phyloP scores from a whole-genome alignment of 2,888 invertebrate species.

The Acronicta psi region DNA sequence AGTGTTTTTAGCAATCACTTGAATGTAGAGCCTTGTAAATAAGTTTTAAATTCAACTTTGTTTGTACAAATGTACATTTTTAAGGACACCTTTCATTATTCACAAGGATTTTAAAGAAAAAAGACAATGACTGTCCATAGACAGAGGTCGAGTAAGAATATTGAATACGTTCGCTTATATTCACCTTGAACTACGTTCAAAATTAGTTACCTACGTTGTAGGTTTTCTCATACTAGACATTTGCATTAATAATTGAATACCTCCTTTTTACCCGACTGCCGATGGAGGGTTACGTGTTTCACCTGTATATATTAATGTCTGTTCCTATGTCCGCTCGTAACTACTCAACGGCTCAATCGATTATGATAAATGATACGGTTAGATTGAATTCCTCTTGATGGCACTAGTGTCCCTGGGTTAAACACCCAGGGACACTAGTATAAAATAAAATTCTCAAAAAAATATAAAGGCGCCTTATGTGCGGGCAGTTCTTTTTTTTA shows the following conservation, averaged over 20 bases:
- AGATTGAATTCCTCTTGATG: too few species aligned
- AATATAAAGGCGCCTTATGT: too few species aligned
- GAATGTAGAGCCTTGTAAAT: conserved; percentile 43
- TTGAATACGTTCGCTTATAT: conserved; percentile 72
- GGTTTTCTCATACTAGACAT: conserved; percentile 44
- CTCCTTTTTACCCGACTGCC: too few species aligned
- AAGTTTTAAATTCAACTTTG: conserved; percentile 69
- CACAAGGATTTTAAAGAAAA: conserved; percentile 81
- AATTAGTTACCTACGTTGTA: conserved; percentile 38
- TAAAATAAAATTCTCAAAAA: too few species aligned
- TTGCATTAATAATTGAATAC: conserved; percentile 23
- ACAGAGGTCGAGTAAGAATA: conserved; percentile 77
- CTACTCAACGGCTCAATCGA: too few species aligned
- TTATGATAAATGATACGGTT: too few species aligned
- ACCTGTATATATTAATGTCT: too few species aligned
- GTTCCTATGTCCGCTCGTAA: too few species aligned
- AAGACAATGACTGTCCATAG: conserved; percentile 79
- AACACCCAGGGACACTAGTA: too few species aligned
- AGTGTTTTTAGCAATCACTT: conserved; percentile 22
- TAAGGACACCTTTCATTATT: conserved; percentile 83
- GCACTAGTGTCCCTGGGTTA: too few species aligned
- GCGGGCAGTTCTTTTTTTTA: too few species aligned
- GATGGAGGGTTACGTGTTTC: too few species aligned
- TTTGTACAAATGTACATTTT: conserved; percentile 78
- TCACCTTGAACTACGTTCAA: conserved; percentile 77